Evolutionary conservation across 2,113 vertebrate genomes (phyloP), one percentile per base, ranked within the genome.

Genomic region (Lasiurus borealis): DNA sequence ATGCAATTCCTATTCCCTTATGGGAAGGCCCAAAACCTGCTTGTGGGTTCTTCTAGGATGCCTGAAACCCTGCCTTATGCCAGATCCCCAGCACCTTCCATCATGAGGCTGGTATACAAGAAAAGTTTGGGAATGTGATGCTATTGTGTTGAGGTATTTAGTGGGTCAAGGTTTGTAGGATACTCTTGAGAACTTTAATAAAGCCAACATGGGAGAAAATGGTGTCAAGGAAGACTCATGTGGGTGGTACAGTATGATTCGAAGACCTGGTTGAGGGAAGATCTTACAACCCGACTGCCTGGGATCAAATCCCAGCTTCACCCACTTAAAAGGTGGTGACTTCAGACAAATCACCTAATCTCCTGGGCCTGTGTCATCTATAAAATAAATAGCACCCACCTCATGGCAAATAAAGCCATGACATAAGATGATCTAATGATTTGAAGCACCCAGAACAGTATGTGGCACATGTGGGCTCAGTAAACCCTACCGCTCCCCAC

Each of bases 241-340:
- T 34, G 36, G n/a, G 16, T 44, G 59, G 34, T 50, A 57, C 29
- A 27, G 6, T 25, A 78, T 48, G 54, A 66, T 73, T 8, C 8
- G 40, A 82, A 3, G 25, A n/a, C 25, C 71, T 44, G 52, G 12
- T n/a, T 40, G 54, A 90, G 40, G 25, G 46, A 59, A 75, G 40
- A 90, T 13, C 69, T 44, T 40, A 88, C 50, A 76, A 27, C 46
- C 31, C 84, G 25, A 57, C 19, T 31, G 29, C 14, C 34, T 83
- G 50, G 8, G 62, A 66, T 93, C 68, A 96, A 90, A 93, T 50
- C 54, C 54, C 36, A 91, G 44, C 31, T 64, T 31, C n/a, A 48
- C 31, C n/a, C n/a, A 88, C 21, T 31, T 77, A 71, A 85, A 54
- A 75, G 1, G 5, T 36, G n/a, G 25, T 52, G 54, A 57, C 36